Conservation (phyloP, 2,888 invertebrate species). For the Frankliniella intonsa region DNA sequence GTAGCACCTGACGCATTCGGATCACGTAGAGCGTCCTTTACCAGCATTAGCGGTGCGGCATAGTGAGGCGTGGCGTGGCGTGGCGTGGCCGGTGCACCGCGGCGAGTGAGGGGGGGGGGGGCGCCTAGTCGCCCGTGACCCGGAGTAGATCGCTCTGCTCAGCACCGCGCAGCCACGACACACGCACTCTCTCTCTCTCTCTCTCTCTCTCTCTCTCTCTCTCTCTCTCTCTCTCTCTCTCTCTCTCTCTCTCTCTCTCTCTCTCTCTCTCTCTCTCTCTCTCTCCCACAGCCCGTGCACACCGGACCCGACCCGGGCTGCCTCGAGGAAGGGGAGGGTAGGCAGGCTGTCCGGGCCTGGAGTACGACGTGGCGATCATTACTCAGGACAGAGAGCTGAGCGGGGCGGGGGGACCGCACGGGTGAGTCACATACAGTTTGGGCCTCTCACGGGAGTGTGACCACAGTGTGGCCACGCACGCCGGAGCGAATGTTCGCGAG, state of each 20-base stretch:
- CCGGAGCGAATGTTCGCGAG: no score
- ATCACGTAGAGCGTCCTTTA: slow-evolving; percentile 11
- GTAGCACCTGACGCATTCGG: slow-evolving; percentile 10
- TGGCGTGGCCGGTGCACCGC: not conserved
- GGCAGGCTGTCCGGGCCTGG: not conserved
- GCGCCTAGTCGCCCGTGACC: slow-evolving; percentile 13
- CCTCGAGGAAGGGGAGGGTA: no score
- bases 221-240: slow-evolving; percentile 1
- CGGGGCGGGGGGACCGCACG: no score
- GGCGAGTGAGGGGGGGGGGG: not conserved
- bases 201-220: slow-evolving; percentile 1
- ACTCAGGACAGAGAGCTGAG: no score
- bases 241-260: not conserved
- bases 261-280: not conserved
- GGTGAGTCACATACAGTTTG: no score
- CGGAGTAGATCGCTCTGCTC: not conserved
- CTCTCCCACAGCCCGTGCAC: not conserved
- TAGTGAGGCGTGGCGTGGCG: not conserved
- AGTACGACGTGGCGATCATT: not conserved
- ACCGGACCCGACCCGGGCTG: no score
- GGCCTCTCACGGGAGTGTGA: no score
- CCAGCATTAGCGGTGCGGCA: not conserved
- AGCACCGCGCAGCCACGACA: not conserved
- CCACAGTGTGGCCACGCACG: no score
- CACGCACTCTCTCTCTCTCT: not conserved